phyloP scores from a whole-genome alignment of 2,113 vertebrate species.

The Brachypodius melanocephalos region DNA sequence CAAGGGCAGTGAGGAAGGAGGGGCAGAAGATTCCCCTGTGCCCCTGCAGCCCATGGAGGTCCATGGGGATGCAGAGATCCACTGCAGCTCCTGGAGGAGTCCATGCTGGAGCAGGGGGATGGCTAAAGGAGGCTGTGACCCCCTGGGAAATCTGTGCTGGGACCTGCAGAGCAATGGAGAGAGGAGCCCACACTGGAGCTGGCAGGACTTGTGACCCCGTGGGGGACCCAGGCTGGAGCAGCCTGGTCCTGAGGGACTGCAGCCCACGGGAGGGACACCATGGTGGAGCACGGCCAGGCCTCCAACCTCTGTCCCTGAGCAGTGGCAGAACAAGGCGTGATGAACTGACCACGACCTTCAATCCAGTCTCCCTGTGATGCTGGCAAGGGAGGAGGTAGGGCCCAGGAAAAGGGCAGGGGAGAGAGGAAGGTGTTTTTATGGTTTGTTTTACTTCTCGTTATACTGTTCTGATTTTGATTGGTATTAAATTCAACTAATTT shows the following conservation, averaged over 20 bases:
- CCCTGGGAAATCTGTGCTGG: background rate
- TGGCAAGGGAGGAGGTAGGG: background rate
- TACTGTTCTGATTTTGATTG: background rate
- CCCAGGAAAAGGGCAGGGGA: background rate
- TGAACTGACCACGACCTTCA: too few species aligned
- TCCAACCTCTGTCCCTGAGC: background rate
- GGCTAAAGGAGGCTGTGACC: background rate
- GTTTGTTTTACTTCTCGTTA: background rate
- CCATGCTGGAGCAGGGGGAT: background rate
- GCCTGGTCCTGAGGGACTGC: background rate
- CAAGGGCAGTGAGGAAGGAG: background rate
- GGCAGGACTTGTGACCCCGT: background rate
- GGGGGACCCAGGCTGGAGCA: background rate
- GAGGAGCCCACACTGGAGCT: background rate
- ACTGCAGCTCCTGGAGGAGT: background rate
- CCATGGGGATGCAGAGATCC: background rate
- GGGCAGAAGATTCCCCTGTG: background rate
- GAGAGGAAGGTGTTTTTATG: background rate
- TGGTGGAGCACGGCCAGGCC: background rate
- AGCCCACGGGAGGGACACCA: fast-evolving
- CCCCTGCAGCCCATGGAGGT: background rate
- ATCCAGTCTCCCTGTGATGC: background rate
- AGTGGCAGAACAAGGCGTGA: background rate
- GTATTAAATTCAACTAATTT: background rate
- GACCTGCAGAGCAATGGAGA: background rate